Evolutionary conservation across 2,797 vertebrate genomes (phyloP), one percentile per base, ranked within the genome.

Genomic region (Chelon labrosus): DNA sequence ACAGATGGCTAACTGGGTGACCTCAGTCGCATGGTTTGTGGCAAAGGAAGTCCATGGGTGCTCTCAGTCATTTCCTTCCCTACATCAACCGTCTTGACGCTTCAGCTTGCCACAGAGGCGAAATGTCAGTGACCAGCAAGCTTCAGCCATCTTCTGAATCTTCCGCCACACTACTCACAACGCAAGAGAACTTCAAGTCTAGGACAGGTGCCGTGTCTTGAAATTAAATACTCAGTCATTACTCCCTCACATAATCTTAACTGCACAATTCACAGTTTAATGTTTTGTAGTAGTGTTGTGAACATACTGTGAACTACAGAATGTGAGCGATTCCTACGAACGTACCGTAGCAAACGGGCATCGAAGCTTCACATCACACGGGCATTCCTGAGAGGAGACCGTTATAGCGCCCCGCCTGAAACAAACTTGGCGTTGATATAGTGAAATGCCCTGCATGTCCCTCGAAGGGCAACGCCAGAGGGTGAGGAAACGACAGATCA

Each of bases 381-480:
- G 50, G 20, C 63, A 65, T 72, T 82, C 64, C 73, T 68, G 57
- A 65, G 70, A 62, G 63, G 49, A 84, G 69, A 83, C 78, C 2
- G 41, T 83, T 71, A 76, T 74, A 80, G 58, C 35, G 4, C 35
- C 39, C 84, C 83, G 77, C 74, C 83, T 87, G 51, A 78, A 69
- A 39, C 73, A 84, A 86, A 77, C 75, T 75, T 70, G 19, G 25
- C 51, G 53, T 75, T 60, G 58, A 61, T 83, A 71, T 82, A 69
- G 57, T 49, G 12, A 87, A 77, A 85, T 69, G 38, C 42, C 65
- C 52, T 25, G 10, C 44, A 17, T 44, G 42, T 37, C 17, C 27
- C 19, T 38, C 27, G 38, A 77, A 74, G 57, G 67, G 61, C 65
- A 71, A 31, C 65, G 13, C 58, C 5, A 38, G 57, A 67, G 35